Conservation (phyloP, 2,113 vertebrate species). For the Tricholaema leucomelas region DNA sequence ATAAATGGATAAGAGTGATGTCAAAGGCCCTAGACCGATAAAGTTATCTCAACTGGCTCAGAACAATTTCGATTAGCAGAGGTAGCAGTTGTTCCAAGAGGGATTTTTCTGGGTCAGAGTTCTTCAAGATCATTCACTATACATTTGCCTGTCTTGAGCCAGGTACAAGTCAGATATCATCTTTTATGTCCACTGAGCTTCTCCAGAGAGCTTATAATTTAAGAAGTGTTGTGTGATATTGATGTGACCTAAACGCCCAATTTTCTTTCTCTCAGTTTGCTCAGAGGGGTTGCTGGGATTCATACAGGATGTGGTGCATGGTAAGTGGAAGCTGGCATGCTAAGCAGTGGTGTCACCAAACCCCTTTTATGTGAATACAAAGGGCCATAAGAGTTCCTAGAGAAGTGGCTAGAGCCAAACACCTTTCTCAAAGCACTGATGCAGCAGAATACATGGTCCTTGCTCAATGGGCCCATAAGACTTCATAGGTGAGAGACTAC, state of each 20-base stretch:
- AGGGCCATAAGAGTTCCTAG: not conserved
- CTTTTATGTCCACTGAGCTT: not conserved
- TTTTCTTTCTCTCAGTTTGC: not conserved
- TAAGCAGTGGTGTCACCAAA: not conserved
- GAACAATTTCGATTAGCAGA: too few species aligned
- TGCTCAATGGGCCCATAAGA: not conserved
- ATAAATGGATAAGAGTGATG: not conserved
- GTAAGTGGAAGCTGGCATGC: rapidly evolving
- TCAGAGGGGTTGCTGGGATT: not conserved
- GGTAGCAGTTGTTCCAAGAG: too few species aligned
- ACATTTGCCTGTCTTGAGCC: not conserved
- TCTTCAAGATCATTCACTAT: too few species aligned
- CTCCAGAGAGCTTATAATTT: not conserved
- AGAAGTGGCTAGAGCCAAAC: not conserved
- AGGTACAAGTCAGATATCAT: not conserved
- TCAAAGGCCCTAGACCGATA: too few species aligned
- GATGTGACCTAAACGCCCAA: not conserved
- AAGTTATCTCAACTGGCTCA: too few species aligned
- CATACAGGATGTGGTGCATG: rapidly evolving
- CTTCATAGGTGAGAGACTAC: not conserved
- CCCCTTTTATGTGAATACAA: too few species aligned
- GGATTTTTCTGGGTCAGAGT: too few species aligned
- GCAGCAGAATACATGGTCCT: not conserved
- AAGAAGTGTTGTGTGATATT: not conserved
- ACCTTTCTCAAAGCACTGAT: not conserved